Conservation (phyloP, 2,888 invertebrate genomes). For the Agriopis aurantiaria region DNA sequence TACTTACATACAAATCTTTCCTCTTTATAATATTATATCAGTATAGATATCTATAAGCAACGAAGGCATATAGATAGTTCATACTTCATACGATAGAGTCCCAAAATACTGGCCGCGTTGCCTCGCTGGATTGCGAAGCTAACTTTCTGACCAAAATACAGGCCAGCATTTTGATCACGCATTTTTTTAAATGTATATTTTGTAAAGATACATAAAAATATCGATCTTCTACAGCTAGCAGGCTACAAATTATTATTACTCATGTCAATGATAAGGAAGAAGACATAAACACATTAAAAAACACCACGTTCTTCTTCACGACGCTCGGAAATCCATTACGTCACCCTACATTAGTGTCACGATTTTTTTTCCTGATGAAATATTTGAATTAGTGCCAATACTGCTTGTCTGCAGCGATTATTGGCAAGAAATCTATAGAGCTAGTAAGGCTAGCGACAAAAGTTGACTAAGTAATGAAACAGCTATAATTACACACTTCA, state of each 20-base stretch:
- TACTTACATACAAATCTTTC: too few relatives aligned
- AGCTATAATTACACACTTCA: background rate
- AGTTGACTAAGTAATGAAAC: background rate
- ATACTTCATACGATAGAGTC: too few relatives aligned
- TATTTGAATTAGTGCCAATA: slow-evolving; percentile 63
- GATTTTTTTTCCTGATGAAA: slow-evolving; percentile 48
- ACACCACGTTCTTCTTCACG: slow-evolving; percentile 21
- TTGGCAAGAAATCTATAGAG: slow-evolving; percentile 39
- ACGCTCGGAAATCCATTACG: slow-evolving; percentile 42
- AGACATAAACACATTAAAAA: slow-evolving; percentile 12
- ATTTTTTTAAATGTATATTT: too few relatives aligned
- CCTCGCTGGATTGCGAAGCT: too few relatives aligned
- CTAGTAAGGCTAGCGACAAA: slow-evolving; percentile 5
- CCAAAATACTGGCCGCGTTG: too few relatives aligned
- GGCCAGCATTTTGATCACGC: too few relatives aligned
- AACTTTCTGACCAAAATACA: too few relatives aligned
- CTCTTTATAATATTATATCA: too few relatives aligned
- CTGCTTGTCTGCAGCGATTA: slow-evolving; percentile 31
- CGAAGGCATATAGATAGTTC: too few relatives aligned
- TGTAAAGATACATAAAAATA: too few relatives aligned
- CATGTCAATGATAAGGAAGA: slow-evolving; percentile 10
- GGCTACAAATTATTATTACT: background rate
- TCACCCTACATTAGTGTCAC: slow-evolving; percentile 37
- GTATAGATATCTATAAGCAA: too few relatives aligned
- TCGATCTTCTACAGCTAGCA: background rate